Evolutionary conservation across 2,113 vertebrate genomes (phyloP).

Genomic region (Echinops telfairi): DNA sequence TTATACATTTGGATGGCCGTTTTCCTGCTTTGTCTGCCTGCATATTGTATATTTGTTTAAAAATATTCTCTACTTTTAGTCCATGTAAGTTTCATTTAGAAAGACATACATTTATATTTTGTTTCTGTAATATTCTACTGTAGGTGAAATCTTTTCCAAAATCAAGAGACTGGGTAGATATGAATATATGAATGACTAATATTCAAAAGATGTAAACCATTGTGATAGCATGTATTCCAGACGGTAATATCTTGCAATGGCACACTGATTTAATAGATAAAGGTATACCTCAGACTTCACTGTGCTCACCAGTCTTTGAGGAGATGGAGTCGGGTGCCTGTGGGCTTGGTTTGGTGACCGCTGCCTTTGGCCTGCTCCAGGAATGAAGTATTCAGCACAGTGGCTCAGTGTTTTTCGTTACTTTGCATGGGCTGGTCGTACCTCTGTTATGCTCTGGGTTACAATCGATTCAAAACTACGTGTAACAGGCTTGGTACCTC

Average conservation of each 20-base stretch:
- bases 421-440: slow-evolving; percentile 80
- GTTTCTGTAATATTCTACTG: slow-evolving; percentile 92
- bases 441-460: slow-evolving; percentile 76
- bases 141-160: slow-evolving; percentile 88
- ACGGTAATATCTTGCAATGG: slow-evolving; percentile 79
- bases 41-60: slow-evolving; percentile 93
- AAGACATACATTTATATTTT: slow-evolving; percentile 90
- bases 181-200: slow-evolving; percentile 84
- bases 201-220: slow-evolving; percentile 83
- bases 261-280: slow-evolving; percentile 80
- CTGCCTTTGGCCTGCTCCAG: slow-evolving; percentile 82
- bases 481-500: slow-evolving; percentile 71
- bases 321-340: slow-evolving; percentile 69
- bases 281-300: slow-evolving; percentile 86
- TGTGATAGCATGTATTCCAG: slow-evolving; percentile 84
- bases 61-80: slow-evolving; percentile 91
- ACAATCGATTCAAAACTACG: slow-evolving; percentile 76
- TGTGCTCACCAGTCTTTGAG: slow-evolving; percentile 76
- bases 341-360: slow-evolving; percentile 73
- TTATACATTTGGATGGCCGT: slow-evolving; percentile 89
- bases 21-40: slow-evolving; percentile 92
- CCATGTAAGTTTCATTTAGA: slow-evolving; percentile 91
- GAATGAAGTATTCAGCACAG: slow-evolving; percentile 81
- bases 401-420: slow-evolving; percentile 78
- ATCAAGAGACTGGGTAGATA: slow-evolving; percentile 90